phyloP scores from a whole-genome alignment of 2,113 vertebrate species.

The Apteryx mantelli region DNA sequence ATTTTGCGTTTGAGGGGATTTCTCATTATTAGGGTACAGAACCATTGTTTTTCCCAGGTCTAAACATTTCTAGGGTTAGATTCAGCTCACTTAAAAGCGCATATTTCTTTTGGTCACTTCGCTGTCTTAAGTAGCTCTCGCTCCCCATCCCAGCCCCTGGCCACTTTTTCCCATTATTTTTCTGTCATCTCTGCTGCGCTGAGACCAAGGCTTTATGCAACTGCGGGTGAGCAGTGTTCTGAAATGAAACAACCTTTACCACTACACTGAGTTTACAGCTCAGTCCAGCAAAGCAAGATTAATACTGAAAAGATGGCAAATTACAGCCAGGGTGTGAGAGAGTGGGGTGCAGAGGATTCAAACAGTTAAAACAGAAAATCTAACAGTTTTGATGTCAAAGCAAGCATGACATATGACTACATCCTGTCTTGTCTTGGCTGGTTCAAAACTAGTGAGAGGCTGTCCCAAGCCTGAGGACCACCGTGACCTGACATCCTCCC shows the following conservation, averaged over 20 bases:
- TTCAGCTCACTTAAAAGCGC: background rate
- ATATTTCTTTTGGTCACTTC: too few species aligned
- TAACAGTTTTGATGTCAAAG: background rate
- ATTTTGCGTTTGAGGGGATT: background rate
- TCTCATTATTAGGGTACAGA: background rate
- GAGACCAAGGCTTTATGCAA: background rate
- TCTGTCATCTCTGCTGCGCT: background rate
- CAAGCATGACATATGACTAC: background rate
- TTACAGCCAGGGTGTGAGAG: background rate
- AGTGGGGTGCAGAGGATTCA: background rate
- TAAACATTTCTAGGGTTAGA: background rate
- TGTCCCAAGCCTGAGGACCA: background rate
- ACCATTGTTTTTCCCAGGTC: background rate
- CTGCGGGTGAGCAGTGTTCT: background rate
- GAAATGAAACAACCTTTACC: background rate
- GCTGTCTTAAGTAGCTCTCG: too few species aligned
- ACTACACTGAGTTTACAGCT: background rate
- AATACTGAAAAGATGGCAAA: background rate
- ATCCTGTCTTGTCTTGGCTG: background rate
- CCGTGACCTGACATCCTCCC: rapidly evolving
- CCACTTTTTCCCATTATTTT: background rate
- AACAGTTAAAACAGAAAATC: background rate
- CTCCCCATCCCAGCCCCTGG: too few species aligned
- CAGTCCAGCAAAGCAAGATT: background rate
- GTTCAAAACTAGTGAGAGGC: background rate